These are phyloP conservation scores for Mermis nigrescens DNA, from an alignment of 2,888 invertebrate genomes.

Conservation along the genomic window DNA sequence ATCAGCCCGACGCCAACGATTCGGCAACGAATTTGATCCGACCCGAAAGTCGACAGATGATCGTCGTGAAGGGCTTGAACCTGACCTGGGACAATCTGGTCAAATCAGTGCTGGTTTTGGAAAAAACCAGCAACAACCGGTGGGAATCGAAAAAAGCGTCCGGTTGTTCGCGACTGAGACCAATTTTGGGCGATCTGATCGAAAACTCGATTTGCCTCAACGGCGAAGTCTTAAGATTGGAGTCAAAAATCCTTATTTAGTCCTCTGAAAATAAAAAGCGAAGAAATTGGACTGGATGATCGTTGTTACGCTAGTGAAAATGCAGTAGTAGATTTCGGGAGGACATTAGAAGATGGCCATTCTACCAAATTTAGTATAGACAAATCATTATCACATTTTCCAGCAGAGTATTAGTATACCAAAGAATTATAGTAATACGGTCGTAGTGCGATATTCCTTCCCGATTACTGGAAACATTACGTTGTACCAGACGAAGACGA, in stretches of 20 bases:
- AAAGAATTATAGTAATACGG: neutral
- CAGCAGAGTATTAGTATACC: no score
- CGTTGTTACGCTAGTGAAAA: no score
- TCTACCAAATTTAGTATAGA: no score
- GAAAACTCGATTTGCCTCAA: neutral
- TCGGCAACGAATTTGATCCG: neutral
- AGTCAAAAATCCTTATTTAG: no score
- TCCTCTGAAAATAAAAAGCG: no score
- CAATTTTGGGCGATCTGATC: neutral
- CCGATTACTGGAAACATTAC: neutral
- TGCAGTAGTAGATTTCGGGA: no score
- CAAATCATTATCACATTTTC: no score
- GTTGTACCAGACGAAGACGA: neutral
- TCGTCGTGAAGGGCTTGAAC: neutral
- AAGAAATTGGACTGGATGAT: no score
- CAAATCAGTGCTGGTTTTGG: neutral
- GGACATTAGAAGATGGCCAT: no score
- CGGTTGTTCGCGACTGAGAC: neutral
- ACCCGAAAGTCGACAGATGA: neutral
- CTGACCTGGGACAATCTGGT: neutral
- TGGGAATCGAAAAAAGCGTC: neutral
- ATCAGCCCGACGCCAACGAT: neutral
- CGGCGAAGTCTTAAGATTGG: neutral
- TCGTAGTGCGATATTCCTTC: neutral
- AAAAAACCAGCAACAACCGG: neutral